A percentile compares a stretch with the other conserved stretches of the same genome.
Evolutionary conservation across 2,113 vertebrate genomes (phyloP).

Genomic region (Nycticebus coucang): DNA sequence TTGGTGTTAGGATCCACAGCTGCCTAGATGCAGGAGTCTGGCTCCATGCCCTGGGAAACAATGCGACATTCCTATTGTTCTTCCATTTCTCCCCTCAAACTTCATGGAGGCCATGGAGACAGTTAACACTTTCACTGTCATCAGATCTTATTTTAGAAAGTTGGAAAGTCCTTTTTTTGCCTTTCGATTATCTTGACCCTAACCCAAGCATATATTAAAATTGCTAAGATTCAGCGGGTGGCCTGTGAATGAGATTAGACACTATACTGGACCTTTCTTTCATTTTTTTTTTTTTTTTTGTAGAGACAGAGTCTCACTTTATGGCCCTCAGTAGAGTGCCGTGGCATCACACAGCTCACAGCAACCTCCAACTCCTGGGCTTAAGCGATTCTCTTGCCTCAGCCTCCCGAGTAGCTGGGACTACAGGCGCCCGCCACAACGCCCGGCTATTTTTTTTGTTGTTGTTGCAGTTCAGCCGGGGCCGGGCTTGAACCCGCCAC

Average conservation of each 20-base stretch:
- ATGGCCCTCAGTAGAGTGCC: too few species aligned
- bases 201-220: not conserved
- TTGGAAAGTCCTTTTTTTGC: not conserved
- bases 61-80: not conserved
- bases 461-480: too few species aligned
- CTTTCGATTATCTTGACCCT: not conserved
- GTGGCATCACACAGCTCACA: too few species aligned
- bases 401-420: too few species aligned
- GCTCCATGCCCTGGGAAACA: not conserved
- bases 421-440: too few species aligned
- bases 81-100: not conserved
- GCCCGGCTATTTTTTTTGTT: too few species aligned
- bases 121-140: not conserved
- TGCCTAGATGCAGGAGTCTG: not conserved
- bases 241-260: not conserved
- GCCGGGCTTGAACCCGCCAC: too few species aligned
- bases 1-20: slow-evolving; percentile 36
- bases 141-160: not conserved
- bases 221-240: not conserved
- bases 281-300: too few species aligned
- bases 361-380: too few species aligned
- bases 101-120: not conserved
- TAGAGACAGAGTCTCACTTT: too few species aligned
- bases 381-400: too few species aligned
- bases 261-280: not conserved